Base-by-base conservation (phyloP, 2,797 vertebrate species). In the Anomalospiza imberbis region DNA sequence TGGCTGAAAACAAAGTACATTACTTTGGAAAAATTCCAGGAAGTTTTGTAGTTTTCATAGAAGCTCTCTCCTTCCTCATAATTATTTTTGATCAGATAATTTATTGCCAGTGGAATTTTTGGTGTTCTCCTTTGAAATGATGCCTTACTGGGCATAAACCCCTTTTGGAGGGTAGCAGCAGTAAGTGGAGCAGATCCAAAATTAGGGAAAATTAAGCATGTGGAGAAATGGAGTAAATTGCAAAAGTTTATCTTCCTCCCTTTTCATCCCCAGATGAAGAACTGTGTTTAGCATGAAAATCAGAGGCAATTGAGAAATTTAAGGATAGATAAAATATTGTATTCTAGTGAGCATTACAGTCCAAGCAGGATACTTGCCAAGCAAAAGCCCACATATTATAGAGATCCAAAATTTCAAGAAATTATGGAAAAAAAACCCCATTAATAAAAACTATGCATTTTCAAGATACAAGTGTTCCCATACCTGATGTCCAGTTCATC, bases 341-440 rank as follows among this genome's bases (percentile, higher is more conserved):
- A 40, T 24, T 58, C 25, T 32, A 40, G 21, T 32, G 13, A 77
- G 22, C 9, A 4, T 38, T 90, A 22, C 4, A 66, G 8, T 76
- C 44, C 28, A 80, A 76, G 24, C 20, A 71, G 72, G n/a, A 54
- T 19, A 48, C 14, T 42, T 72, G 31, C 62, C 45, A 75, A 75
- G 16, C 16, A 86, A 70, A 93, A 84, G 2, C 31, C 22, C 12
- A 44, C 3, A 14, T 20, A 34, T 4, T 72, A 16, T 2, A 77
- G 28, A 10, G 73, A 74, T 62, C 6, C 13, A 47, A 40, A 93
- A 65, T 34, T 32, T 78, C 34, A 75, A 81, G 34, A 78, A 78
- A 58, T 13, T 2, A 15, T 29, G 8, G 38, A 47, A 88, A 70
- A 60, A 38, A 0, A 0, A n/a, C n/a, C 3, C 1, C 19, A 2